Evolutionary conservation across 2,888 invertebrate species (phyloP), one percentile per base, ranked within the genome.

Genomic region (Mythimna pallens): DNA sequence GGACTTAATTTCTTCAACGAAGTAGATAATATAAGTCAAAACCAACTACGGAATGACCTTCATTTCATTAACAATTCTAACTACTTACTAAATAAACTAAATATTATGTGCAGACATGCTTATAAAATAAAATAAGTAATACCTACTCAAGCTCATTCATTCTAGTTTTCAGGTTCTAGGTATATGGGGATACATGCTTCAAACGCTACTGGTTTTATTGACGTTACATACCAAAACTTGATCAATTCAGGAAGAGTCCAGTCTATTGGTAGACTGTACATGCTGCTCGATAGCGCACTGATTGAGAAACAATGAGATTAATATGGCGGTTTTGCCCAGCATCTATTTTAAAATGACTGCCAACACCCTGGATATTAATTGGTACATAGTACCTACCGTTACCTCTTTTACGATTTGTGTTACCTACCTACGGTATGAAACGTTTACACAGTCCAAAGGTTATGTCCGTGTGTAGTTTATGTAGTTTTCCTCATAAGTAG

Each of bases 221-320:
- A 68, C 76, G 66, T 82, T 87, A 94, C 95, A 86, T 96, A 96
- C 96, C 96, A 96, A 90, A 92, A 94, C 66, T 92, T 89, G 76
- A 95, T 85, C 92, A 95, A 92, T 92, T 96, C 92, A 78, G 87
- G 82, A 80, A 93, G 89, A 58, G 91, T 92, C 93, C 93, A 93
- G 91, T 96, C 96, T 91, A 94, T 89, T 76, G 95, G 95, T 64
- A 95, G 93, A 86, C 93, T 91, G 85, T 89, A 89, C 95, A 94
- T 94, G 82, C 89, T 92, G 80, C 93, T 91, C 70, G 95, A 93
- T 84, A 95, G 90, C 79, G 93, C 92, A 86, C 96, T 96, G 90
- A 86, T 89, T 82, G 84, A 87, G 85, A 87, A 89, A 89, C 83
- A 81, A 69, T 67, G 54, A 47, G 58, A 78, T 76, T 76, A 81